Percentiles rank a stretch among this genome's conserved stretches.
phyloP scores from a whole-genome alignment of 2,797 vertebrate genomes.

The Halcyon chelicuti region DNA sequence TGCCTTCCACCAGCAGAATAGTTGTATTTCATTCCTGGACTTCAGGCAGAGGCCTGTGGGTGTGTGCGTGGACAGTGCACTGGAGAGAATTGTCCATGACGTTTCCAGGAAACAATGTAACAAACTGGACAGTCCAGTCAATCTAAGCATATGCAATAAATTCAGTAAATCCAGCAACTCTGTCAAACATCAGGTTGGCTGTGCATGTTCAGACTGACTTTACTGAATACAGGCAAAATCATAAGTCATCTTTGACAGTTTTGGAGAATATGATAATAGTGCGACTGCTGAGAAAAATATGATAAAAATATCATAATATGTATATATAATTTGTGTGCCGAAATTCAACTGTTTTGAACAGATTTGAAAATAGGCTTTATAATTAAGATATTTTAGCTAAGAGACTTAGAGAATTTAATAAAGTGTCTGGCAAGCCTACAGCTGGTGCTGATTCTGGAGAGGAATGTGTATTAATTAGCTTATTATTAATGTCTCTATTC shows the following conservation, averaged over 20 bases:
- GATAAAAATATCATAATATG: neutral
- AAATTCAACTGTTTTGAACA: neutral
- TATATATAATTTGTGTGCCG: neutral
- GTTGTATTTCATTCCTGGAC: neutral
- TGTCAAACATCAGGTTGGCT: neutral
- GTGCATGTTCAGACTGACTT: neutral
- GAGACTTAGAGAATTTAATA: conserved; percentile 41
- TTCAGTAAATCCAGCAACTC: neutral
- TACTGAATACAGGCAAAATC: neutral
- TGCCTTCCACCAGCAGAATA: neutral
- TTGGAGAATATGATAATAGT: neutral
- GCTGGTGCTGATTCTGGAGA: neutral
- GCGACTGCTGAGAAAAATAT: neutral
- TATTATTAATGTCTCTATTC: neutral
- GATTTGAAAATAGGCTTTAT: neutral
- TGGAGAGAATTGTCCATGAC: neutral
- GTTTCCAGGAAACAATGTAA: neutral
- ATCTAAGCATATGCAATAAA: neutral
- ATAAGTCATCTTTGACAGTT: neutral
- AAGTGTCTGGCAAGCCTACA: neutral
- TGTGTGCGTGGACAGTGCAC: neutral
- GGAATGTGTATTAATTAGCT: neutral
- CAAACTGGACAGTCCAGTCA: neutral
- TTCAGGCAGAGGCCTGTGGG: neutral
- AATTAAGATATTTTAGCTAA: neutral